A percentile compares a stretch with the other conserved stretches of the same genome.
These are phyloP conservation scores for Actenoides lindsayi DNA, from an alignment of 2,113 vertebrate species.

Conservation along the genomic window DNA sequence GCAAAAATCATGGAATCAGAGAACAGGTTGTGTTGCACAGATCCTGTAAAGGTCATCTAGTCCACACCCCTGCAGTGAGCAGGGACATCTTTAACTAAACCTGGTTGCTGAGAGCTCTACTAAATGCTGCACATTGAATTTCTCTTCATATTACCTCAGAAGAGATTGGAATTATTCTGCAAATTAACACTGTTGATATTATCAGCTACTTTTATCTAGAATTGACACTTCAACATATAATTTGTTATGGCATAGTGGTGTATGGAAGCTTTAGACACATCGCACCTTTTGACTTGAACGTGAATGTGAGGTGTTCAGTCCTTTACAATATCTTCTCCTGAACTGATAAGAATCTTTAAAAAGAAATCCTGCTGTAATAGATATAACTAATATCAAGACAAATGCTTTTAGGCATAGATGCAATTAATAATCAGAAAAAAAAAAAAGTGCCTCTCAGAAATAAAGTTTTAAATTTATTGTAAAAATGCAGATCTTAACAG, in stretches of 20 bases:
- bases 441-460: not conserved
- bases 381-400: not conserved
- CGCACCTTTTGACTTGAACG: not conserved
- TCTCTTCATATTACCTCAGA: too few relatives aligned
- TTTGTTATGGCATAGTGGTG: not conserved
- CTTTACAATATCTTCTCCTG: not conserved
- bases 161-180: not conserved
- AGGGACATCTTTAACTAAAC: too few relatives aligned
- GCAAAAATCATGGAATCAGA: too few relatives aligned
- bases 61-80: too few relatives aligned
- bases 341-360: not conserved
- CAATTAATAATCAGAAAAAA: not conserved
- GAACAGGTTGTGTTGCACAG: too few relatives aligned
- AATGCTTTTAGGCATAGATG: not conserved
- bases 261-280: not conserved
- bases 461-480: not conserved
- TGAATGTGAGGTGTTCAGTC: not conserved
- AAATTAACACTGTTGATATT: not conserved
- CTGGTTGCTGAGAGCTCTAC: too few relatives aligned
- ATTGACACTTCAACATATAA: not conserved
- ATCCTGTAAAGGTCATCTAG: too few relatives aligned
- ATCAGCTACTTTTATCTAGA: not conserved
- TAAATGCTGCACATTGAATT: too few relatives aligned
- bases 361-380: not conserved
- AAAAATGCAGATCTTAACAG: not conserved